These are phyloP conservation scores for Molanna angustata DNA, from an alignment of 2,888 invertebrate species.

Conservation along the genomic window DNA sequence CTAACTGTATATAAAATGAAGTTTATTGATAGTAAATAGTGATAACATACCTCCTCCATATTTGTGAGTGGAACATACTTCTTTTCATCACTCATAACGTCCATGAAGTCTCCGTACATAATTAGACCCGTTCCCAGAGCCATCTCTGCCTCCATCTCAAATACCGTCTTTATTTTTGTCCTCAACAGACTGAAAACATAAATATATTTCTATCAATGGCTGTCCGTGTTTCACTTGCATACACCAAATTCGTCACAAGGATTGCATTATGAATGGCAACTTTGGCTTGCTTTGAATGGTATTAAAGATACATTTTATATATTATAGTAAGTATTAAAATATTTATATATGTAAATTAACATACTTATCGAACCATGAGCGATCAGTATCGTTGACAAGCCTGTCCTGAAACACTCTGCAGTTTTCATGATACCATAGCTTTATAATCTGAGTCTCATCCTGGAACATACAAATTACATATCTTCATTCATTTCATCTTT, in stretches of 20 bases:
- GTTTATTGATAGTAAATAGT: constrained; percentile 6
- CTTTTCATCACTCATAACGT: constrained; percentile 51
- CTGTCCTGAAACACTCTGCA: constrained; percentile 82
- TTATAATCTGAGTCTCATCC: neutral
- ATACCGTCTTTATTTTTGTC: constrained; percentile 56
- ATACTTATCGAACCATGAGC: constrained; percentile 68
- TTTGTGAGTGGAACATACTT: constrained; percentile 65
- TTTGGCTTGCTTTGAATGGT: no score
- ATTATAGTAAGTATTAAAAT: no score
- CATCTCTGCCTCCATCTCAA: constrained; percentile 49
- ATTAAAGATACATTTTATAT: no score
- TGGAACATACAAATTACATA: no score
- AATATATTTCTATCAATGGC: no score
- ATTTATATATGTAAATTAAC: no score
- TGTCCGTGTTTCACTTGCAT: no score
- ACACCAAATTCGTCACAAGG: no score
- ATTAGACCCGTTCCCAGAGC: constrained; percentile 55
- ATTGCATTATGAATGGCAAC: no score
- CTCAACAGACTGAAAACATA: constrained; percentile 50
- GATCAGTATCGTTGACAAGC: constrained; percentile 66
- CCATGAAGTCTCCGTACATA: constrained; percentile 68
- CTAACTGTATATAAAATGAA: no score
- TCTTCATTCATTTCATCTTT: neutral
- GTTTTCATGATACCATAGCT: constrained; percentile 82
- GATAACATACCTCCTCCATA: constrained; percentile 51